Percentiles rank a stretch among this genome's conserved stretches.
phyloP scores from a whole-genome alignment of 1,140 invertebrate genomes.

The Tetranychus cinnabarinus region DNA sequence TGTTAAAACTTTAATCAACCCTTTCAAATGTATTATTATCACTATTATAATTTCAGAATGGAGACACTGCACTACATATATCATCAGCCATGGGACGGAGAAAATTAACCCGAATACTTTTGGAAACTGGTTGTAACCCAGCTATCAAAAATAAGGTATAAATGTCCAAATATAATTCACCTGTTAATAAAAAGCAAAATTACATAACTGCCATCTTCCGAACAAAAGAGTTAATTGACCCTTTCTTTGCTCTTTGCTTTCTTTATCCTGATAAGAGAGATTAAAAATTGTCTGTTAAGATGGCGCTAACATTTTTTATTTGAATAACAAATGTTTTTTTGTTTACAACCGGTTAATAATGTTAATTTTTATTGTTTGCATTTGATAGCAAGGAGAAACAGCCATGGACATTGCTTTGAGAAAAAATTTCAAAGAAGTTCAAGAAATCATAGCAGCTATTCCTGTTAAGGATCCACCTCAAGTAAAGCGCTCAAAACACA shows the following conservation, averaged over 20 bases:
- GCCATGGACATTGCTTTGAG: constrained; percentile 64
- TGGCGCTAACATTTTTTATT: too few relatives aligned
- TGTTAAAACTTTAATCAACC: too few relatives aligned
- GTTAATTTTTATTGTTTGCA: background rate
- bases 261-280: background rate
- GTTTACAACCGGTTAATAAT: too few relatives aligned
- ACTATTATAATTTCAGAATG: constrained; percentile 36
- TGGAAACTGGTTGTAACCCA: constrained; percentile 60
- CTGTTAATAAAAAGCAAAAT: too few relatives aligned
- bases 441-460: constrained; percentile 42
- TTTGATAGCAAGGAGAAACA: constrained; percentile 50
- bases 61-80: constrained; percentile 78
- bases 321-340: too few relatives aligned
- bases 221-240: too few relatives aligned
- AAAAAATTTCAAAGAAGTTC: constrained; percentile 59
- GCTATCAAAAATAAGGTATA: constrained; percentile 49
- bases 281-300: too few relatives aligned
- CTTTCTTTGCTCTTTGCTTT: background rate
- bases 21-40: too few relatives aligned
- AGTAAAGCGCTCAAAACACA: constrained; percentile 14
- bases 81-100: constrained; percentile 72
- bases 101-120: constrained; percentile 67
- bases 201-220: too few relatives aligned
- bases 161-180: background rate
- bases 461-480: constrained; percentile 13